Evolutionary conservation across 2,113 vertebrate species (phyloP).

Genomic region (Oreotrochilus melanogaster): DNA sequence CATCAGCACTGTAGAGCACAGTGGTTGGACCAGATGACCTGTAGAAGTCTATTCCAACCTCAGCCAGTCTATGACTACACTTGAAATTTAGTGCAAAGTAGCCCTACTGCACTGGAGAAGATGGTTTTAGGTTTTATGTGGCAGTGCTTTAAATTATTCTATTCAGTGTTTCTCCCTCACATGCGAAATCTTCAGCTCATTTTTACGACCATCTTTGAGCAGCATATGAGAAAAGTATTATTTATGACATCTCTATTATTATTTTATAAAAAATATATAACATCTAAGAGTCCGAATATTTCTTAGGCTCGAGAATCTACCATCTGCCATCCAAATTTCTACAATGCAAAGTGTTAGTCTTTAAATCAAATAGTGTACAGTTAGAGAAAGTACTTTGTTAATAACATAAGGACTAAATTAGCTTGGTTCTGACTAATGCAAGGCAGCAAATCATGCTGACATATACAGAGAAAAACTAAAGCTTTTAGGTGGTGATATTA

Average conservation of each 20-base stretch:
- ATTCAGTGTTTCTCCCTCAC: not conserved
- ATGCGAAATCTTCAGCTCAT: not conserved
- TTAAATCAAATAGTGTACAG: not conserved
- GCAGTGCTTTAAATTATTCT: not conserved
- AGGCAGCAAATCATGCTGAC: not conserved
- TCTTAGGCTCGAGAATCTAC: not conserved
- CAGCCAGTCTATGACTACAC: not conserved
- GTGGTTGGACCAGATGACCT: not conserved
- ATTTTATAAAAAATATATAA: not conserved
- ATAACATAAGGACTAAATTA: not conserved
- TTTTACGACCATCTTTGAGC: not conserved
- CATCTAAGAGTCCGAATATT: not conserved
- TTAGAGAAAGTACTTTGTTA: not conserved
- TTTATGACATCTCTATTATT: not conserved
- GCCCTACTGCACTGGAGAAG: not conserved
- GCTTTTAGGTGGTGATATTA: not conserved
- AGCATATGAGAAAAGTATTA: not conserved
- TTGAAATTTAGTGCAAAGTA: not conserved
- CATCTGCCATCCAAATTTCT: not conserved
- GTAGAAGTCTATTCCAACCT: not conserved
- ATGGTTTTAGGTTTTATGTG: not conserved
- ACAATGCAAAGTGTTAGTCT: not conserved
- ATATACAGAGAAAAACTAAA: not conserved
- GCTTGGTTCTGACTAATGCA: not conserved
- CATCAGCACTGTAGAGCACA: not conserved